Evolutionary conservation across 1,140 invertebrate species (phyloP).

Genomic region (Tyrophagus putrescentiae): DNA sequence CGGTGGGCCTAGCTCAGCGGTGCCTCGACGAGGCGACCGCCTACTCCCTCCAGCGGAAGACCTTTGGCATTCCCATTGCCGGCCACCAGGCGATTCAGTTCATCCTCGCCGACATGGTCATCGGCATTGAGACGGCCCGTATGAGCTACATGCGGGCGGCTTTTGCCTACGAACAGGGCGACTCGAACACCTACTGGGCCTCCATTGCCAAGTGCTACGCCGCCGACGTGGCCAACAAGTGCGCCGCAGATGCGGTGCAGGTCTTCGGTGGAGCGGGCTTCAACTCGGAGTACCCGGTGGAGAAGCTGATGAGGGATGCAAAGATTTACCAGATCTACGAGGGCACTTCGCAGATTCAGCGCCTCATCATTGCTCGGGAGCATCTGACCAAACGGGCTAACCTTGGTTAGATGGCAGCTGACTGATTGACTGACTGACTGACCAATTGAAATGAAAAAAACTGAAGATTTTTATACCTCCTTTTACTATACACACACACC

Average conservation of each 20-base stretch:
- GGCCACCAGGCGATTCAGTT: constrained; percentile 70
- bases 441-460: too few species aligned
- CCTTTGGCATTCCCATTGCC: constrained; percentile 72
- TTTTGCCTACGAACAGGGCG: constrained; percentile 70
- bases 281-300: constrained; percentile 92
- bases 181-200: constrained; percentile 64
- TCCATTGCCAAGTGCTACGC: constrained; percentile 86
- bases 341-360: constrained; percentile 91
- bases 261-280: constrained; percentile 96
- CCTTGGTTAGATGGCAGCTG: too few species aligned
- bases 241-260: constrained; percentile 80
- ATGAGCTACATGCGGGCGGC: constrained; percentile 69
- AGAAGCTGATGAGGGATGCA: constrained; percentile 97
- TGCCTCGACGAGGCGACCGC: constrained; percentile 82
- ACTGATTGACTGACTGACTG: too few species aligned
- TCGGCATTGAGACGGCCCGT: constrained; percentile 69
- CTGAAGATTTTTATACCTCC: too few species aligned
- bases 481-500: too few species aligned
- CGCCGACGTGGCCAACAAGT: constrained; percentile 86
- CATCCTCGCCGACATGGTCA: constrained; percentile 88
- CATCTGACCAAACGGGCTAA: constrained; percentile 19
- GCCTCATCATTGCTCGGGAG: constrained; percentile 78
- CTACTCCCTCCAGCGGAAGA: constrained; percentile 81
- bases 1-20: constrained; percentile 72
- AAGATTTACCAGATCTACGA: constrained; percentile 93